Base-by-base conservation (phyloP, 2,888 invertebrate species). In the Stenchaetothrips biformis region DNA sequence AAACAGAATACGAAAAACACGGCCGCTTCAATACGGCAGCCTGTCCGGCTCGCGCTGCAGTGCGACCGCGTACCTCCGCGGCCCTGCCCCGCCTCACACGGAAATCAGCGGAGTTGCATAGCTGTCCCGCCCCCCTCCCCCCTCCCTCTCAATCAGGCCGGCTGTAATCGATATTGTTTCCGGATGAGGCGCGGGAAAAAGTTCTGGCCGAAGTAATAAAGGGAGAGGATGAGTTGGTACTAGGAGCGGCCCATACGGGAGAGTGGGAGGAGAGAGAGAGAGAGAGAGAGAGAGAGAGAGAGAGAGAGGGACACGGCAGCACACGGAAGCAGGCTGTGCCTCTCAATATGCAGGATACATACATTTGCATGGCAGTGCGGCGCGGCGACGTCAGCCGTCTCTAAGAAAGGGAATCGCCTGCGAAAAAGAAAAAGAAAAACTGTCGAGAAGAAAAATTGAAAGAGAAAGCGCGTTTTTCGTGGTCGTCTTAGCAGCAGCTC, bases 131-230 rank as follows among this genome's bases (percentile, higher is more conserved):
- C n/a, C 62, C 62, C 21, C 21, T 8, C 9, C 67, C 21, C 21
- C 0, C 21, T n/a, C n/a, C n/a, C 67, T n/a, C 67, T 67, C 67
- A 67, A 67, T 67, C 67, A 21, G 67, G 67, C 67, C 21, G 67
- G 21, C 21, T 67, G 67, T 67, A 67, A 67, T 67, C 67, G 67
- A 67, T 67, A 67, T 67, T 67, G 67, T 67, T 67, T 67, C 67
- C 67, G 67, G 67, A 67, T 67, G 67, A 21, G 67, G 67, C 67
- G 67, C n/a, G 67, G 67, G n/a, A 67, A 67, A 67, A 67, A 67
- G 67, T 67, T 67, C 21, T 21, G 67, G n/a, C n/a, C 67, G 21
- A 67, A 53, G 53, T 53, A 53, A 53, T 53, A 53, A 53, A 53
- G 37, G 37, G 37, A 37, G 37, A 37, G 37, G 37, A 37, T 37